phyloP scores from a whole-genome alignment of 2,113 vertebrate genomes.

The Paramisgurnus dabryanus region DNA sequence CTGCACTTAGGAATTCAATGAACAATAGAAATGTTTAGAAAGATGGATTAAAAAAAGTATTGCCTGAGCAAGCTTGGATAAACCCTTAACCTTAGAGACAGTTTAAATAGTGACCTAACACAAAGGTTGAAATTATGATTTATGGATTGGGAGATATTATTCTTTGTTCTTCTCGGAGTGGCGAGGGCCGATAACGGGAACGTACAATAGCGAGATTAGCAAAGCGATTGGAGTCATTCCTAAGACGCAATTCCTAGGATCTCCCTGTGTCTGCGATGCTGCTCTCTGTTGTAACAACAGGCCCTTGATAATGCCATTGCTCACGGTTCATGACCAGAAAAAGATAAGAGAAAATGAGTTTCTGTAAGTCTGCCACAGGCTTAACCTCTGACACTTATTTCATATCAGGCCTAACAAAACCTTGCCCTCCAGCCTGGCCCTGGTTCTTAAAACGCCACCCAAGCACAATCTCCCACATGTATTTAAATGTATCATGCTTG shows the following conservation, averaged over 20 bases:
- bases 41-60: background rate
- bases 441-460: conserved; percentile 59
- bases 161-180: conserved; percentile 71
- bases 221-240: conserved; percentile 68
- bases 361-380: conserved; percentile 72
- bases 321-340: conserved; percentile 71
- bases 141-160: conserved; percentile 65
- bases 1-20: conserved; percentile 35
- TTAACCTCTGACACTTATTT: conserved; percentile 80
- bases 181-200: conserved; percentile 68
- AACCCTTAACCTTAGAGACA: conserved; percentile 53
- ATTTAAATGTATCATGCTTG: conserved; percentile 54
- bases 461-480: conserved; percentile 52
- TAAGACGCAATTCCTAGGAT: conserved; percentile 67
- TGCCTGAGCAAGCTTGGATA: conserved; percentile 33
- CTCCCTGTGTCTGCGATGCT: conserved; percentile 70
- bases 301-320: conserved; percentile 78
- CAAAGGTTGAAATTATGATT: conserved; percentile 74
- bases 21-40: conserved; percentile 39
- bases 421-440: conserved; percentile 59
- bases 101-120: conserved; percentile 61
- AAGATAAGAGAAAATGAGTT: conserved; percentile 80
- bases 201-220: conserved; percentile 76
- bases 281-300: conserved; percentile 71
- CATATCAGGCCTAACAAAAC: conserved; percentile 60